phyloP scores from a whole-genome alignment of 2,888 invertebrate species.

The Aphidoletes aphidimyza region DNA sequence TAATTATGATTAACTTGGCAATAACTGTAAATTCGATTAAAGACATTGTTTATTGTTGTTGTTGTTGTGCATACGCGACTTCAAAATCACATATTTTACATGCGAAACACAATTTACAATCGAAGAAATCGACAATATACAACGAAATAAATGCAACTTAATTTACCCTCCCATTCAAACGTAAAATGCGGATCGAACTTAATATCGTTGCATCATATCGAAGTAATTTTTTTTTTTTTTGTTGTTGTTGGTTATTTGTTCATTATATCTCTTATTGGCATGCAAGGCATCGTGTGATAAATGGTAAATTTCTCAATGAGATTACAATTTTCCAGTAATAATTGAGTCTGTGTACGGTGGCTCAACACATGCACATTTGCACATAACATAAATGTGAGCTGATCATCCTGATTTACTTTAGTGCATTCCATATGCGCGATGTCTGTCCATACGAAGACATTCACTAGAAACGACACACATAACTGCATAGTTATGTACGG shows the following conservation, averaged over 20 bases:
- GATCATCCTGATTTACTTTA: conserved; percentile 35
- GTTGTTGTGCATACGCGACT: not conserved
- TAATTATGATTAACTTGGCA: conserved; percentile 14
- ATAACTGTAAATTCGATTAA: not conserved
- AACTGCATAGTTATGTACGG: too few relatives aligned
- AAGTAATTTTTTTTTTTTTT: too few relatives aligned
- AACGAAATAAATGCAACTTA: not conserved
- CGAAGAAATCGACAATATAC: not conserved
- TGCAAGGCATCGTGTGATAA: not conserved
- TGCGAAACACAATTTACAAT: not conserved
- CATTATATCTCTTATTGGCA: too few relatives aligned
- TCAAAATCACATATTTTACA: not conserved
- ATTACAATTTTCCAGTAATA: not conserved
- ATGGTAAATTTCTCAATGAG: not conserved
- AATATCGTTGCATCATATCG: too few relatives aligned
- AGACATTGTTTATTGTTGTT: conserved; percentile 14
- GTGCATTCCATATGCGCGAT: not conserved
- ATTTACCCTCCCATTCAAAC: not conserved
- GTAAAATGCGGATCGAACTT: not conserved
- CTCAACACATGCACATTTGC: too few relatives aligned
- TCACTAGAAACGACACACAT: not conserved
- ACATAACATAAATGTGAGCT: not conserved
- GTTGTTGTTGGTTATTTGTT: too few relatives aligned
- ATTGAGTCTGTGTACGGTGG: too few relatives aligned
- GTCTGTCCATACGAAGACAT: too few relatives aligned